Evolutionary conservation across 2,797 vertebrate species (phyloP).

Genomic region (Macrochelys suwanniensis): DNA sequence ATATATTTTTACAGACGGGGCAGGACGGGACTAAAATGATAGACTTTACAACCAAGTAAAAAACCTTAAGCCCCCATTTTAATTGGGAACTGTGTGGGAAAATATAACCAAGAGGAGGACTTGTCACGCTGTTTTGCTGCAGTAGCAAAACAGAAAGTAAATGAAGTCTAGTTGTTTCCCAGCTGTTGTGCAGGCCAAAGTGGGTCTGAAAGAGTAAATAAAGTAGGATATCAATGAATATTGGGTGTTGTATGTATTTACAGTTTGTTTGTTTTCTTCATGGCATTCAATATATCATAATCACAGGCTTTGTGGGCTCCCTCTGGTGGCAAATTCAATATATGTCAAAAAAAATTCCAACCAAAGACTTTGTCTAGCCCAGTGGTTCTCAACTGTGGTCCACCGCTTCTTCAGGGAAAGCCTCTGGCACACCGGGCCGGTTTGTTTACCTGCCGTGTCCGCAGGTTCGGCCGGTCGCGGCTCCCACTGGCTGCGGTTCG

Average conservation of each 20-base stretch:
- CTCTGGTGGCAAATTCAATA: background rate
- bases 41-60: background rate
- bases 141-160: background rate
- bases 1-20: background rate
- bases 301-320: background rate
- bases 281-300: background rate
- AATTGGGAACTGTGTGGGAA: background rate
- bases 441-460: too few relatives aligned
- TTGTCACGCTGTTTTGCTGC: background rate
- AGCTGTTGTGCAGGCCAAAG: background rate
- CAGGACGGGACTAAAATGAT: background rate
- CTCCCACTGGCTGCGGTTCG: too few relatives aligned
- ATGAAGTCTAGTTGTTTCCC: background rate
- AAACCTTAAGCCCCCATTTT: background rate
- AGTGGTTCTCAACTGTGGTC: too few relatives aligned
- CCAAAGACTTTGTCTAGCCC: background rate
- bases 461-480: too few relatives aligned
- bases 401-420: too few relatives aligned
- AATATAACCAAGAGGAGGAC: background rate
- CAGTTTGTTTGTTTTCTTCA: background rate
- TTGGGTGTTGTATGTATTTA: background rate
- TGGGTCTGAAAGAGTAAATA: background rate
- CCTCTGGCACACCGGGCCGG: too few relatives aligned
- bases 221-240: background rate
- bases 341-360: background rate